Percentiles rank a stretch among this genome's conserved stretches.
Evolutionary conservation across 2,113 vertebrate genomes (phyloP).

Genomic region (Oostethus manadensis): DNA sequence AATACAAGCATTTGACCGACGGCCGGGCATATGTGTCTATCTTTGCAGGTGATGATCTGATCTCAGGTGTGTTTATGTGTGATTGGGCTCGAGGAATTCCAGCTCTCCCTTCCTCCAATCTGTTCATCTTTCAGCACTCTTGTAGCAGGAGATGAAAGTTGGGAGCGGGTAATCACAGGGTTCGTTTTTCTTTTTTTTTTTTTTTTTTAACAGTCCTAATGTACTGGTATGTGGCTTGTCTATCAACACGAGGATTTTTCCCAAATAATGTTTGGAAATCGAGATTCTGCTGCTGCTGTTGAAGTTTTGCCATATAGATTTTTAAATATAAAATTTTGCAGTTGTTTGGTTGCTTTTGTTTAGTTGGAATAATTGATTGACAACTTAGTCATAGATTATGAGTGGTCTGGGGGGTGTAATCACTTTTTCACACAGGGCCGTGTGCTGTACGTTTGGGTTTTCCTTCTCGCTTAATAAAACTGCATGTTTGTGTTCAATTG

Average conservation of each 20-base stretch:
- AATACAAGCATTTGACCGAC: slow-evolving; percentile 7
- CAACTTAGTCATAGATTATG: no score
- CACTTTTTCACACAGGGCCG: no score
- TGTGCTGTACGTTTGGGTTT: no score
- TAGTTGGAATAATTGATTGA: no score
- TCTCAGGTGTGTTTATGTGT: slow-evolving; percentile 43
- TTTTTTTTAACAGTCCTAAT: slow-evolving; percentile 30
- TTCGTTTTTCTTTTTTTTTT: slow-evolving; percentile 29
- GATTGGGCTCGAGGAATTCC: slow-evolving; percentile 38
- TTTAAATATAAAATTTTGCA: not conserved
- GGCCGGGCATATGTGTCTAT: slow-evolving; percentile 13
- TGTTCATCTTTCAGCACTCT: slow-evolving; percentile 52
- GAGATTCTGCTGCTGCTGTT: not conserved
- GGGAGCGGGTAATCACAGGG: slow-evolving; percentile 49
- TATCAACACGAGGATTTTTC: slow-evolving; percentile 15
- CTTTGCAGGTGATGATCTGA: slow-evolving; percentile 37
- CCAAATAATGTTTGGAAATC: not conserved
- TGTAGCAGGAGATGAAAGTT: slow-evolving; percentile 43
- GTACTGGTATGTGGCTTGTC: slow-evolving; percentile 46
- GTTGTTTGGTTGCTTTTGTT: no score
- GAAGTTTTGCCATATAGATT: no score
- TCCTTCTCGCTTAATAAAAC: no score
- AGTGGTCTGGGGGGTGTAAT: no score
- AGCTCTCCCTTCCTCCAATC: slow-evolving; percentile 46
- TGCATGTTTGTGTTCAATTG: no score